Evolutionary conservation across 2,797 vertebrate species (phyloP).

Genomic region (Notamacropus eugenii): DNA sequence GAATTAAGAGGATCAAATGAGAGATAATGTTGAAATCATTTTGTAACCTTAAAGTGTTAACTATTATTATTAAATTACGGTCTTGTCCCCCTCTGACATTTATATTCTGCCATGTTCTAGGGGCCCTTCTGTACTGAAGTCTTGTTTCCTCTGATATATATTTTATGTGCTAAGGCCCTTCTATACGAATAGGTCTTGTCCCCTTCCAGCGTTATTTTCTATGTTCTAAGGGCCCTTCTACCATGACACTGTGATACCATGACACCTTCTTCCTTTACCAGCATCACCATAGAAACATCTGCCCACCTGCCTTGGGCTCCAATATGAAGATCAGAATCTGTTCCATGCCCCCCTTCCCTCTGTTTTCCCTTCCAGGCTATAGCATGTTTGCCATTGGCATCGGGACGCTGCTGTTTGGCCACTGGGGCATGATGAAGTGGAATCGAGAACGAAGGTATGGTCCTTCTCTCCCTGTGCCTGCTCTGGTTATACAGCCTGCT

Average conservation of each 20-base stretch:
- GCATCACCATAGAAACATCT: neutral
- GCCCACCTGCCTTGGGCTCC: neutral
- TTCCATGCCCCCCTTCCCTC: neutral
- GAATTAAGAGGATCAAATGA: neutral
- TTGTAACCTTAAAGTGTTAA: neutral
- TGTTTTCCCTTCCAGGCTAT: constrained; percentile 85
- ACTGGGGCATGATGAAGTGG: constrained; percentile 90
- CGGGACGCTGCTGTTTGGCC: constrained; percentile 88
- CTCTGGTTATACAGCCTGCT: neutral
- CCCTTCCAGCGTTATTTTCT: neutral
- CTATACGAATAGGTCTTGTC: neutral
- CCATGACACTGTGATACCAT: neutral
- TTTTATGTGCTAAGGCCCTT: neutral
- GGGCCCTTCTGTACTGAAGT: neutral
- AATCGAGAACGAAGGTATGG: constrained; percentile 92
- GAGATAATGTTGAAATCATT: neutral
- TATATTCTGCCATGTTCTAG: neutral
- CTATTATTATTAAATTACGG: neutral
- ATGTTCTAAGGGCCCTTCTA: neutral
- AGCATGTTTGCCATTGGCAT: constrained; percentile 91
- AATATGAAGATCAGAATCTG: neutral
- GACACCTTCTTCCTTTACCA: neutral
- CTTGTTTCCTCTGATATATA: neutral
- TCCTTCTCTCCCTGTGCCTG: too few relatives aligned
- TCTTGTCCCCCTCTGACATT: neutral